A percentile compares a stretch with the other conserved stretches of the same genome.
phyloP scores from a whole-genome alignment of 2,113 vertebrate species.

The Lepus americanus region DNA sequence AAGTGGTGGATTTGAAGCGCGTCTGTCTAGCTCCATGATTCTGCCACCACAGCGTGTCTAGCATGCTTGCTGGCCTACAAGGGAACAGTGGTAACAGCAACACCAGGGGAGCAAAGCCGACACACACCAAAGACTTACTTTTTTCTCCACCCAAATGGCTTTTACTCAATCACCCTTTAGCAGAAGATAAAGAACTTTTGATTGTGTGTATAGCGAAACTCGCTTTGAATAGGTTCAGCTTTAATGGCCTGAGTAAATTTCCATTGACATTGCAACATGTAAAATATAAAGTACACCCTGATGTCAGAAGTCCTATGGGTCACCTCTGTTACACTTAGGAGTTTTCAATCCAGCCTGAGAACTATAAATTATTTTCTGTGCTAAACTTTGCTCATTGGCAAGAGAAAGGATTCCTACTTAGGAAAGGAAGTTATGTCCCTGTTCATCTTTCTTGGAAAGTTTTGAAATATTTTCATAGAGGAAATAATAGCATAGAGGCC shows the following conservation, averaged over 20 bases:
- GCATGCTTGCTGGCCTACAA: neutral
- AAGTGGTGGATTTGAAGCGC: neutral
- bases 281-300: neutral
- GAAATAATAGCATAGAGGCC: neutral
- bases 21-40: neutral
- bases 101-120: neutral
- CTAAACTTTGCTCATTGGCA: neutral
- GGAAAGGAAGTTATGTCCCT: neutral
- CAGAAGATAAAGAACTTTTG: neutral
- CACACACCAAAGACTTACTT: neutral
- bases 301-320: neutral
- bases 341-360: neutral
- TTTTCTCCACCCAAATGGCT: neutral
- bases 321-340: neutral
- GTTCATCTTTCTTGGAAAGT: neutral
- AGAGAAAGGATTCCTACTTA: neutral
- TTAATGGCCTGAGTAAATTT: neutral
- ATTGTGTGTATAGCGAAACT: neutral
- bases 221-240: neutral
- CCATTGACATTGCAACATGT: neutral
- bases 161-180: constrained; percentile 6
- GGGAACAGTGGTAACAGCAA: neutral
- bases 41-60: neutral
- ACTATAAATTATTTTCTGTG: neutral
- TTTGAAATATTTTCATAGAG: neutral